phyloP scores from a whole-genome alignment of 2,797 vertebrate genomes.

The Cynodonichthys magdalenae region DNA sequence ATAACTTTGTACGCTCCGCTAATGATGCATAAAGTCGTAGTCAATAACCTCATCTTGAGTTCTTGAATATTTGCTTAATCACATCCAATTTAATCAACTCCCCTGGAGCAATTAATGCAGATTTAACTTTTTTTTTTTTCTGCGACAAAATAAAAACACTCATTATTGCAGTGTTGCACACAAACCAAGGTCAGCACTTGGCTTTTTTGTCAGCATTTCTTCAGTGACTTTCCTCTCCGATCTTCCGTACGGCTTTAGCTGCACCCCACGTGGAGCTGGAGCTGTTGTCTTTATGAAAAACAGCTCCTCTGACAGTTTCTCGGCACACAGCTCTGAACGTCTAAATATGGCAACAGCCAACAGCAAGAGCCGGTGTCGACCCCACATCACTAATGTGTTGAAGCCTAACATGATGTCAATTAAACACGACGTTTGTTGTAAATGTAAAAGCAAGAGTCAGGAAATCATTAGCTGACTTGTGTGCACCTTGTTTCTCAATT shows the following conservation, averaged over 20 bases:
- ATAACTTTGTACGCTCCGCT: slow-evolving; percentile 13
- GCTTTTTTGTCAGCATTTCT: slow-evolving; percentile 51
- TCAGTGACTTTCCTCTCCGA: slow-evolving; percentile 36
- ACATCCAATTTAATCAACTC: slow-evolving; percentile 46
- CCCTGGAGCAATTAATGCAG: slow-evolving; percentile 50
- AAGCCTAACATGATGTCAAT: no score
- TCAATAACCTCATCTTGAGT: background rate
- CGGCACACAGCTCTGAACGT: slow-evolving; percentile 29
- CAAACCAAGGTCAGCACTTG: slow-evolving; percentile 55
- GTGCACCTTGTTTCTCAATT: background rate
- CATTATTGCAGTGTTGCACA: slow-evolving; percentile 41
- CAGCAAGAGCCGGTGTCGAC: no score
- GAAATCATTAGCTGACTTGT: background rate
- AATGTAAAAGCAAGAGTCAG: slow-evolving; percentile 10
- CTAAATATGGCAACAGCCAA: slow-evolving; percentile 65
- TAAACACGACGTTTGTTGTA: slow-evolving; percentile 2
- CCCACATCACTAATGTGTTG: no score
- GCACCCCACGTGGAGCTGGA: slow-evolving; percentile 30
- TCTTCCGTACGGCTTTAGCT: slow-evolving; percentile 48
- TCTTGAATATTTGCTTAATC: slow-evolving; percentile 55
- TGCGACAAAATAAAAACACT: slow-evolving; percentile 46
- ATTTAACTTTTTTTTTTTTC: slow-evolving; percentile 42
- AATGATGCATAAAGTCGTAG: slow-evolving; percentile 5
- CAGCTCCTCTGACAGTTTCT: slow-evolving; percentile 61
- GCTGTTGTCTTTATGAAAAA: slow-evolving; percentile 36